Base-by-base conservation (phyloP, 2,113 vertebrate genomes). In the Crypturellus undulatus region DNA sequence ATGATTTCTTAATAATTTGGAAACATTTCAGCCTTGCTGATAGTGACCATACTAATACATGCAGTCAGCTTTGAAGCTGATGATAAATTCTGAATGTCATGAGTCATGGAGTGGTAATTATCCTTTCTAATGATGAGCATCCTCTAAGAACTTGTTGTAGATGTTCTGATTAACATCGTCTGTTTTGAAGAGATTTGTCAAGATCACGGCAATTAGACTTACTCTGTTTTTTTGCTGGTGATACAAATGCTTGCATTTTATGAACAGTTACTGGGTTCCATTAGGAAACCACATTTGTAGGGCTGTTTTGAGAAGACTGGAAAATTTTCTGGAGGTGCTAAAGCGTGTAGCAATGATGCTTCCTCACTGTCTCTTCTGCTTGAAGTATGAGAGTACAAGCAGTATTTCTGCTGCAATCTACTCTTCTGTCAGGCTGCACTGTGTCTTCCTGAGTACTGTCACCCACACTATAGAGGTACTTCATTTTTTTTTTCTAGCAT, bases 1-100 rank as follows among this genome's bases (percentile, higher is more conserved):
- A 82, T 75, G 79, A 20, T 79, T 62, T 94, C 52, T 87, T 90
- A 96, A 95, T 86, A 91, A 91, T 87, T 73, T 71, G 79, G 80
- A 76, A 92, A 87, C 70, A 43, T 65, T 83, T 90, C 56, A 92
- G 38, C 7, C 13, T 58, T 45, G 67, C 17, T 60, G 36, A 59
- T 84, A 72, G 79, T 56, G 77, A 87, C 81, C 51, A 63, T 8
- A 20, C 2, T 78, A 85, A 45, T 40, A n/a, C n/a, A 36, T 43
- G 38, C 15, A 70, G 40, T 87, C 89, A 77, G 18, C 36, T 86
- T 87, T 47, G 8, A 77, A 80, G 22, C 14, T 69, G 63, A 68
- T 92, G n/a, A 36, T 80, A 94, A 86, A 72, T 20, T 62, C 83
- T 67, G 32, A 70, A 60, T 87, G 49, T 56, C 8, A 0, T 42